Evolutionary conservation across 2,797 vertebrate species (phyloP).

Genomic region (Spinus pinus): DNA sequence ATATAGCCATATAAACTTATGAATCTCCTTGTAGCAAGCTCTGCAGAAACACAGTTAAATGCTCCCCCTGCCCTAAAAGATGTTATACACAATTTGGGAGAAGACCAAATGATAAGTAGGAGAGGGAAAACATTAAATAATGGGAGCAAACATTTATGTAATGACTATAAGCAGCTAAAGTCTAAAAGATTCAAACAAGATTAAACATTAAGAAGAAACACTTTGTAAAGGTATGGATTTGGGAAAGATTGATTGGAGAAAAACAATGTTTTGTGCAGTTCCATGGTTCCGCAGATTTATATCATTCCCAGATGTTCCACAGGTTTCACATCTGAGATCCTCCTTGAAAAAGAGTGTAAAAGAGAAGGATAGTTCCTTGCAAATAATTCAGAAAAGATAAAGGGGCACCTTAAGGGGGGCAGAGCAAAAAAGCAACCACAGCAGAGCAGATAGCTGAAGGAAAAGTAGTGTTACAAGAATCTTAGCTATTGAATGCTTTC

Average conservation of each 20-base stretch:
- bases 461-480: background rate
- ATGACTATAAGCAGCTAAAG: background rate
- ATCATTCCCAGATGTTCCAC: background rate
- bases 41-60: background rate
- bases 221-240: background rate
- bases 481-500: background rate
- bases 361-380: background rate
- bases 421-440: background rate
- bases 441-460: background rate
- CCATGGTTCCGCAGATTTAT: background rate
- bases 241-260: background rate
- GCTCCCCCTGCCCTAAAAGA: background rate
- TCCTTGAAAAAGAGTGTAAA: background rate
- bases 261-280: background rate
- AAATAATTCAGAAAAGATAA: background rate
- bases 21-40: background rate
- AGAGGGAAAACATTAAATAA: background rate
- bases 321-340: background rate
- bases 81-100: background rate
- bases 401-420: background rate
- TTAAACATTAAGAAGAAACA: background rate
- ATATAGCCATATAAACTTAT: background rate
- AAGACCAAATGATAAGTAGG: background rate
- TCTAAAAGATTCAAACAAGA: background rate
- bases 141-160: background rate